Evolutionary conservation across 1,140 invertebrate genomes (phyloP).

Genomic region (Thalassaphorura encarpata): DNA sequence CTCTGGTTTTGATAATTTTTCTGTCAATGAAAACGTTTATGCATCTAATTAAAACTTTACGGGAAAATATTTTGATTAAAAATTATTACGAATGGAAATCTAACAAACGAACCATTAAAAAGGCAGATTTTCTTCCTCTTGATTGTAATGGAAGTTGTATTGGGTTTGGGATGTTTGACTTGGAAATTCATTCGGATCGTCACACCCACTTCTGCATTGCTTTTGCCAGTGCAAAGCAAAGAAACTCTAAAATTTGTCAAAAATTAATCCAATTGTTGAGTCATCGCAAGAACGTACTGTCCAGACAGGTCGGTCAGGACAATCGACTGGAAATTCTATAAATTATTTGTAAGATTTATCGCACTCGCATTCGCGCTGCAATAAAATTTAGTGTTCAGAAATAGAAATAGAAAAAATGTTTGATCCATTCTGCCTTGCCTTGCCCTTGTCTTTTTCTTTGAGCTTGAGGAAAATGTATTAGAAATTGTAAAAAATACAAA

Average conservation of each 20-base stretch:
- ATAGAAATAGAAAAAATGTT: not conserved
- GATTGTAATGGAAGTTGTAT: slow-evolving; percentile 16
- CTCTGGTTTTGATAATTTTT: too few species aligned
- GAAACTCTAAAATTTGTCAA: slow-evolving; percentile 19
- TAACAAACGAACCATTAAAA: slow-evolving; percentile 24
- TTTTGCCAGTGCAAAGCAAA: slow-evolving; percentile 24
- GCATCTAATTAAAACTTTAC: too few species aligned
- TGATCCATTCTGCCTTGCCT: not conserved
- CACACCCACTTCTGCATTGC: slow-evolving; percentile 22
- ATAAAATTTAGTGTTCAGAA: not conserved
- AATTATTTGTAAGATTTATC: too few species aligned
- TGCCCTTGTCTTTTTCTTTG: slow-evolving; percentile 14
- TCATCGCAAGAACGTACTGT: too few species aligned
- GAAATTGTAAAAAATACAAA: slow-evolving; percentile 16
- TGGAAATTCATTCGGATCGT: slow-evolving; percentile 24
- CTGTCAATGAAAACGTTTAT: too few species aligned
- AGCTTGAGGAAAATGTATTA: too few species aligned
- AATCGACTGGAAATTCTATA: too few species aligned
- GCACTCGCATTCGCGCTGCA: not conserved
- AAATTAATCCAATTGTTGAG: too few species aligned
- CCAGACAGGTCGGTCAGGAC: too few species aligned
- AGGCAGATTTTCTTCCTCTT: slow-evolving; percentile 29
- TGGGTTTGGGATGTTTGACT: slow-evolving; percentile 18
- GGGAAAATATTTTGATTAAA: too few species aligned
- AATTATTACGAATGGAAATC: too few species aligned